Percentiles rank a stretch among this genome's conserved stretches.
These are phyloP conservation scores for Trichonephila inaurata DNA, from an alignment of 1,140 invertebrate genomes.

Conservation along the genomic window DNA sequence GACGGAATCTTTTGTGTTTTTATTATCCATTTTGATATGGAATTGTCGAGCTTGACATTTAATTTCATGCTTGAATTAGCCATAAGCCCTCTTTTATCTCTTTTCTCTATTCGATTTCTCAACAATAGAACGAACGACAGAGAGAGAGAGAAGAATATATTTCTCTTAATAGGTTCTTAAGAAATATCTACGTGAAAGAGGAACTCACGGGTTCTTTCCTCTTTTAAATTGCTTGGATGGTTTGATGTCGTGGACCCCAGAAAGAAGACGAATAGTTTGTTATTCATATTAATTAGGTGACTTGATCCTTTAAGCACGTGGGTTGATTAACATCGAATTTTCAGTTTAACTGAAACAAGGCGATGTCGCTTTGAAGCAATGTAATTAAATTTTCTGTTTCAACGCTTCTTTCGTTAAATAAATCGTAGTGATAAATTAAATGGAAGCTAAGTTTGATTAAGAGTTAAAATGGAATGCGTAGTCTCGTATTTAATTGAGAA, in stretches of 20 bases:
- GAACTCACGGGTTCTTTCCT: neutral
- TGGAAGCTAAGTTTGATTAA: neutral
- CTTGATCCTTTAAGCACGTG: conserved; percentile 20
- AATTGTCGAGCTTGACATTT: conserved; percentile 60
- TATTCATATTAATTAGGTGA: conserved; percentile 48
- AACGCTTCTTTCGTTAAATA: neutral
- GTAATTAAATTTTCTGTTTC: conserved; percentile 52
- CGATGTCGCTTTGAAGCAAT: neutral
- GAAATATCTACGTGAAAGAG: conserved; percentile 17
- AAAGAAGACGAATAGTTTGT: conserved; percentile 24
- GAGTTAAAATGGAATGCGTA: neutral
- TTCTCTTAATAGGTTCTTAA: conserved; percentile 58
- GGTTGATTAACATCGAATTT: conserved; percentile 33
- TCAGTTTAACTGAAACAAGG: neutral
- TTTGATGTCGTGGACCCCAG: neutral
- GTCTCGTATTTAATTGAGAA: neutral
- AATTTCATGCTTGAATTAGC: conserved; percentile 67
- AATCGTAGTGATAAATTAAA: conserved; percentile 11
- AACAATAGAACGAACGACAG: conserved; percentile 2
- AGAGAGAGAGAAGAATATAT: conserved; percentile 11
- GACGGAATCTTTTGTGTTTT: conserved; percentile 50
- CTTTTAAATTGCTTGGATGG: conserved; percentile 28
- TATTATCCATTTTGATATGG: conserved; percentile 59
- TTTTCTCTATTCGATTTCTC: conserved; percentile 26
- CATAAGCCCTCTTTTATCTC: conserved; percentile 51